These are phyloP conservation scores for Limnephilus rhombicus DNA, from an alignment of 2,888 invertebrate species.

Conservation along the genomic window DNA sequence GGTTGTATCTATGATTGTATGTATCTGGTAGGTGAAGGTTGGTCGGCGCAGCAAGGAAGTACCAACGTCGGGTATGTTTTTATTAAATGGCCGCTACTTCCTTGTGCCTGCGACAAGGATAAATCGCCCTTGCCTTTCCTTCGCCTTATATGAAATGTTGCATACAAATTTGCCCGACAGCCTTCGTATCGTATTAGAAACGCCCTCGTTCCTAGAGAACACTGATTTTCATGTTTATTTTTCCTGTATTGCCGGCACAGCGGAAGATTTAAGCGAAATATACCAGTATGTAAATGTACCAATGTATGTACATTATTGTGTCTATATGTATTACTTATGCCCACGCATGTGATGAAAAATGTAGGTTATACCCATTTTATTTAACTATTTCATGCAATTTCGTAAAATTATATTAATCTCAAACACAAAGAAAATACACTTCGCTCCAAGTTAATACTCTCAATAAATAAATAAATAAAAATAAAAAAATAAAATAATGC, in stretches of 20 bases:
- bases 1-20: too few relatives aligned
- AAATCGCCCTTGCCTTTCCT: slow-evolving; percentile 43
- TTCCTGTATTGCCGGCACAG: neutral
- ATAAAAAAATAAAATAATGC: too few relatives aligned
- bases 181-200: slow-evolving; percentile 57
- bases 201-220: neutral
- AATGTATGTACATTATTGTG: neutral
- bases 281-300: neutral
- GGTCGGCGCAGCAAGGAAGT: neutral
- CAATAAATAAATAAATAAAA: too few relatives aligned
- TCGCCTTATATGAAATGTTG: slow-evolving; percentile 42
- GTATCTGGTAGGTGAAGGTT: neutral
- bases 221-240: slow-evolving; percentile 8
- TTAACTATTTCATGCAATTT: neutral
- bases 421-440: too few relatives aligned
- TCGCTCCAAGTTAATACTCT: too few relatives aligned
- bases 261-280: neutral
- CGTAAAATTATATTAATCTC: too few relatives aligned
- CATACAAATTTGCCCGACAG: slow-evolving; percentile 58
- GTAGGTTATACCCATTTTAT: neutral
- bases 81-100: slow-evolving; percentile 51
- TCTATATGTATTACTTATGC: too few relatives aligned
- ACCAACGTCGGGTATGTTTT: neutral
- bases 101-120: slow-evolving; percentile 60
- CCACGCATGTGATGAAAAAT: neutral